phyloP scores from a whole-genome alignment of 2,888 invertebrate species.

The Choreutis nemorana region DNA sequence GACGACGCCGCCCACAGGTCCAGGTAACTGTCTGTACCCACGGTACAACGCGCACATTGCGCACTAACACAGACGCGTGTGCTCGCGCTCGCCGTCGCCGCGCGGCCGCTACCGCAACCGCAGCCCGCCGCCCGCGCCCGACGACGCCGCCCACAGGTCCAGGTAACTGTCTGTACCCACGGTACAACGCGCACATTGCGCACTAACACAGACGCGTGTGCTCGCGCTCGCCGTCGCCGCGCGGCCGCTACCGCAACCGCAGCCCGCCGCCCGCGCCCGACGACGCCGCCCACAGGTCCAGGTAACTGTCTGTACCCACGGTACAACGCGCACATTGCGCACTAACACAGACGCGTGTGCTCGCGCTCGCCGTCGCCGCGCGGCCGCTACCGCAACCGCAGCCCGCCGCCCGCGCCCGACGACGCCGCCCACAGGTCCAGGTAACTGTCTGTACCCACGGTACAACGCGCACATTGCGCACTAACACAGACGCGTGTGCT shows the following conservation, averaged over 20 bases:
- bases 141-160: slow-evolving; percentile 17
- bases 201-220: slow-evolving; percentile 37
- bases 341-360: slow-evolving; percentile 21
- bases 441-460: slow-evolving; percentile 24
- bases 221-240: slow-evolving; percentile 67
- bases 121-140: slow-evolving; percentile 65
- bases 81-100: slow-evolving; percentile 70
- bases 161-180: slow-evolving; percentile 38
- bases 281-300: slow-evolving; percentile 32
- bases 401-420: slow-evolving; percentile 61
- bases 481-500: too few species aligned
- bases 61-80: too few species aligned
- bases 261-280: slow-evolving; percentile 15
- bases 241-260: slow-evolving; percentile 42
- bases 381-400: slow-evolving; percentile 75
- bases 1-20: slow-evolving; percentile 9
- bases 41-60: too few species aligned
- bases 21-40: slow-evolving; percentile 35
- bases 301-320: slow-evolving; percentile 29
- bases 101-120: slow-evolving; percentile 61
- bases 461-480: too few species aligned
- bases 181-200: slow-evolving; percentile 61
- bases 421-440: slow-evolving; percentile 37
- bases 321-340: too few species aligned
- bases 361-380: slow-evolving; percentile 54